Percentiles rank a stretch among this genome's conserved stretches.
phyloP scores from a whole-genome alignment of 2,888 invertebrate species.

The Tinea pellionella region DNA sequence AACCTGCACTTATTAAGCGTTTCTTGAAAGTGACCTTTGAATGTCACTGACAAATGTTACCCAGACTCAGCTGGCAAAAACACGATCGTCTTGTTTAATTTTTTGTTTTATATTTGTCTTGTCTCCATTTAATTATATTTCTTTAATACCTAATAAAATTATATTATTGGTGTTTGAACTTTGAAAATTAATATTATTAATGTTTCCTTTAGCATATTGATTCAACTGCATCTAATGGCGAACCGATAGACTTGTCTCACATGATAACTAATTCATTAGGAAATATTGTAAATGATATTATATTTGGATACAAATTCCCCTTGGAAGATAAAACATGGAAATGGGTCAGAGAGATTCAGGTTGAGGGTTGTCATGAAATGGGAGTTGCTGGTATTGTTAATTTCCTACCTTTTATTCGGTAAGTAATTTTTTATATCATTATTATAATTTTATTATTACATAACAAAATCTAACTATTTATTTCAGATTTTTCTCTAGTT shows the following conservation, averaged over 20 bases:
- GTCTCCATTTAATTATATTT: background rate
- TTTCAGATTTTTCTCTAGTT: conserved; percentile 71
- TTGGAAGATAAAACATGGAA: conserved; percentile 79
- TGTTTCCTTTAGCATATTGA: conserved; percentile 38
- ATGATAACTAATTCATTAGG: conserved; percentile 79
- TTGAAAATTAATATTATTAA: background rate
- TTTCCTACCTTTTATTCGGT: conserved; percentile 86
- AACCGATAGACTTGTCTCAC: conserved; percentile 59
- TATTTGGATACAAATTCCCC: conserved; percentile 80
- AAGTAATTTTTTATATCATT: conserved; percentile 18
- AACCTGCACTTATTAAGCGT: conserved; percentile 24
- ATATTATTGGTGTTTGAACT: background rate
- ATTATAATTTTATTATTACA: too few relatives aligned
- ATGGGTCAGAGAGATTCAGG: conserved; percentile 81
- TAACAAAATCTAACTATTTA: conserved; percentile 8
- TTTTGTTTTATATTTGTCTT: conserved; percentile 21
- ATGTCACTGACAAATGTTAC: conserved; percentile 36
- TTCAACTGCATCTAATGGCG: conserved; percentile 25
- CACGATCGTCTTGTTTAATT: conserved; percentile 28
- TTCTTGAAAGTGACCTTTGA: conserved; percentile 39
- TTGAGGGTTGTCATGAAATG: conserved; percentile 85
- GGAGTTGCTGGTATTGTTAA: conserved; percentile 86
- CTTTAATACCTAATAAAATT: background rate
- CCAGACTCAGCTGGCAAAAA: conserved; percentile 24
- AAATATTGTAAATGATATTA: conserved; percentile 79